These are phyloP conservation scores for Torymus auratus DNA, from an alignment of 2,888 invertebrate genomes.

Conservation along the genomic window DNA sequence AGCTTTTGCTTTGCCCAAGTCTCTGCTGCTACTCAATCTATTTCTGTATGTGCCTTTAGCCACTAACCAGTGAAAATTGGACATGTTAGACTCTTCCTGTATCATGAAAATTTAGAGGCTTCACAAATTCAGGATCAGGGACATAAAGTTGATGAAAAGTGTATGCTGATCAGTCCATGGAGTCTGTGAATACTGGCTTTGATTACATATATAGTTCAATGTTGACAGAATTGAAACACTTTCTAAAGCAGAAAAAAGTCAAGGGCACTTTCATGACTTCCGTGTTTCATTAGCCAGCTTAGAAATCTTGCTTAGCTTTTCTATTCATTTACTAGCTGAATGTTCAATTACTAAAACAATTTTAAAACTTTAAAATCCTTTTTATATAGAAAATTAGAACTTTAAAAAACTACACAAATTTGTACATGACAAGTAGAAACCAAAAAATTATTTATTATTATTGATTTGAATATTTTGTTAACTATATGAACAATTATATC, in stretches of 20 bases:
- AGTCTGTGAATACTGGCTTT: neutral
- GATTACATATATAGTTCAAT: neutral
- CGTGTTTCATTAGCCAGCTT: slow-evolving; percentile 4
- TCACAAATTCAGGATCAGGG: neutral
- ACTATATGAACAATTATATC: too few species aligned
- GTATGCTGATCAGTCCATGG: neutral
- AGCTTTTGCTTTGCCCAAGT: slow-evolving; percentile 63
- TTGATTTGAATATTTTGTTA: too few species aligned
- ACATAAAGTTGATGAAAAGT: neutral
- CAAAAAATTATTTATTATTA: too few species aligned
- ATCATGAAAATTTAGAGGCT: neutral
- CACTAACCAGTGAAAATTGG: slow-evolving; percentile 32
- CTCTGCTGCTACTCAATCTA: slow-evolving; percentile 66
- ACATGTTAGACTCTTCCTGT: slow-evolving; percentile 34
- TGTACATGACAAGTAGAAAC: too few species aligned
- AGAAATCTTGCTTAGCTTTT: neutral
- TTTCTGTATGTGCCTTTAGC: slow-evolving; percentile 65
- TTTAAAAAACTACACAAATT: too few species aligned
- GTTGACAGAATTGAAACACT: neutral
- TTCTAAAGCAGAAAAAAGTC: slow-evolving; percentile 15
- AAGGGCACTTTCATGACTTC: slow-evolving; percentile 13
- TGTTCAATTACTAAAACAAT: too few species aligned
- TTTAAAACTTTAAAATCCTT: too few species aligned
- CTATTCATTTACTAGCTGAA: too few species aligned
- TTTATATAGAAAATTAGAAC: too few species aligned